Conservation (phyloP, 2,113 vertebrate genomes). For the Megalops atlanticus region DNA sequence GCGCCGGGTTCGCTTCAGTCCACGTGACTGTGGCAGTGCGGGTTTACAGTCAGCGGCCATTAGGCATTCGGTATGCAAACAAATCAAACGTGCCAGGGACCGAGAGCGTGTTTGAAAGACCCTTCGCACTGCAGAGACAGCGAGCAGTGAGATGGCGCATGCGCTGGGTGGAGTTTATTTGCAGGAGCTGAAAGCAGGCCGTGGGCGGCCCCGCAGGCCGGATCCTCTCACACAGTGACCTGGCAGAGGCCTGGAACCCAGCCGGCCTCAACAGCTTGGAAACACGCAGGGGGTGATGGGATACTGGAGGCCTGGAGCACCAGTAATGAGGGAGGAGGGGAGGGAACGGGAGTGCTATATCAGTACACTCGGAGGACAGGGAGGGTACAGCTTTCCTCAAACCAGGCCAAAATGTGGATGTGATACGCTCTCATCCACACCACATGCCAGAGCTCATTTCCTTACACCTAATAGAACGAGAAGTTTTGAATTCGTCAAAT, state of each 20-base stretch:
- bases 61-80: too few relatives aligned
- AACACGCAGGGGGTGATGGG: slow-evolving; percentile 17
- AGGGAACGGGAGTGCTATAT: not conserved
- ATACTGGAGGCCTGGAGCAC: not conserved
- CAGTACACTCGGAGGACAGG: not conserved
- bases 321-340: not conserved
- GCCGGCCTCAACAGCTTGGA: slow-evolving; percentile 5
- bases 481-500: not conserved
- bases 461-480: not conserved
- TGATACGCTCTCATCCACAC: not conserved
- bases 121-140: too few relatives aligned
- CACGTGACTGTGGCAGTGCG: too few relatives aligned
- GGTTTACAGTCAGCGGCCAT: too few relatives aligned
- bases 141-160: not conserved
- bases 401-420: not conserved
- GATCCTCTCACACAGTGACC: slow-evolving; percentile 11
- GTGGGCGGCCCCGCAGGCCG: not conserved
- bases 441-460: too few relatives aligned
- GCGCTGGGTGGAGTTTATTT: too few relatives aligned
- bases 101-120: too few relatives aligned
- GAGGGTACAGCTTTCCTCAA: not conserved
- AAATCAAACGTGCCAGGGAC: too few relatives aligned
- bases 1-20: too few relatives aligned
- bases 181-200: too few relatives aligned
- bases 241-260: not conserved